A percentile compares a stretch with the other conserved stretches of the same genome.
These are phyloP conservation scores for Villa cingulata DNA, from an alignment of 2,888 invertebrate genomes.

Conservation along the genomic window DNA sequence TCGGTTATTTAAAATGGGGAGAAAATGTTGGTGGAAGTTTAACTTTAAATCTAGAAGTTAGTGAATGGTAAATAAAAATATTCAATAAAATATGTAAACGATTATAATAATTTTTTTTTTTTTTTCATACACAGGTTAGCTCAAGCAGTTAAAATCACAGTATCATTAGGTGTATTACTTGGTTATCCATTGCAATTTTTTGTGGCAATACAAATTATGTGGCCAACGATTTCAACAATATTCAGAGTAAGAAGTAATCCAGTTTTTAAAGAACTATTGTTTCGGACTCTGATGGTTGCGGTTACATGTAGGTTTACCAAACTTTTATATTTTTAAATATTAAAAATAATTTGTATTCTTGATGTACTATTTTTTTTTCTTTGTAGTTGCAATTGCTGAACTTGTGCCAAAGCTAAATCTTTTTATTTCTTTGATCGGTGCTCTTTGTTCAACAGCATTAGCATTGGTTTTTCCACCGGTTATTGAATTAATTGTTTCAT, in stretches of 20 bases:
- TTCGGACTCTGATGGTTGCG: constrained; percentile 57
- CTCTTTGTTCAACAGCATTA: constrained; percentile 74
- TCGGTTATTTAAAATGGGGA: constrained; percentile 82
- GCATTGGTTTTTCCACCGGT: constrained; percentile 81
- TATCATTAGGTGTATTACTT: constrained; percentile 73
- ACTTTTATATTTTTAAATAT: background rate
- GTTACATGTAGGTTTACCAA: constrained; percentile 62
- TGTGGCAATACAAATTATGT: constrained; percentile 81
- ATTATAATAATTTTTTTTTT: background rate
- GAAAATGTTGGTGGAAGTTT: constrained; percentile 68
- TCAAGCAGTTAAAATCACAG: constrained; percentile 67
- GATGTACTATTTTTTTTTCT: constrained; percentile 10
- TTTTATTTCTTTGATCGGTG: constrained; percentile 85
- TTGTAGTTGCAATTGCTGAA: constrained; percentile 70
- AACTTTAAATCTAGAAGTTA: constrained; percentile 64
- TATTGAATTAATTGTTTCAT: constrained; percentile 61
- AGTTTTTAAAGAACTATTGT: constrained; percentile 50
- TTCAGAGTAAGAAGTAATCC: constrained; percentile 44
- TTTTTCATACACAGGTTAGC: constrained; percentile 48
- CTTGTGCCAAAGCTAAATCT: constrained; percentile 71
- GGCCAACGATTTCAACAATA: constrained; percentile 51
- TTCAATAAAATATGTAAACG: background rate
- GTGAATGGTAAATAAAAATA: constrained; percentile 10
- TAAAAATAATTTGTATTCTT: background rate
- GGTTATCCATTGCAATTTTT: constrained; percentile 92